Percentiles rank a stretch among this genome's conserved stretches.
Evolutionary conservation across 1,140 invertebrate genomes (phyloP).

Genomic region (Trichogramma pretiosum): DNA sequence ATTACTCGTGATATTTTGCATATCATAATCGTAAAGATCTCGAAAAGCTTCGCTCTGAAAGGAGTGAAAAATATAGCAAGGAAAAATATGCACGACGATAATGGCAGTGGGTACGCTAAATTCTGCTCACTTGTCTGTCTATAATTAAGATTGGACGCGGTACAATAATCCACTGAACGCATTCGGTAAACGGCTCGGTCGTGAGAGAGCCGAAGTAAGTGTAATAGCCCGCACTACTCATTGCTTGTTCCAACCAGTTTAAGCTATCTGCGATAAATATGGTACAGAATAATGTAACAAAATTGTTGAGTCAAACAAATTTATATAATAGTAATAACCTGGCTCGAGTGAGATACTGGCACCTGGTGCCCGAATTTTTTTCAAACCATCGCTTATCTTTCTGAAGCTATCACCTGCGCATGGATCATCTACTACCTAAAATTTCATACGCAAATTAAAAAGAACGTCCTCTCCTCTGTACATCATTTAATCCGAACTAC

Average conservation of each 20-base stretch:
- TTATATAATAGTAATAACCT: no score
- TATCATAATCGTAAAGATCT: neutral
- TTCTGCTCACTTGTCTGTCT: slow-evolving; percentile 55
- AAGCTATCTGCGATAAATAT: slow-evolving; percentile 24
- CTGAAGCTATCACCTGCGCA: no score
- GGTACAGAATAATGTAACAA: no score
- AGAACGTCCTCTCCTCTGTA: no score
- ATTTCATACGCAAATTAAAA: no score
- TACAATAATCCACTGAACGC: slow-evolving; percentile 67
- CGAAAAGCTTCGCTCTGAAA: slow-evolving; percentile 5
- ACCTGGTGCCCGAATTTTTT: slow-evolving; percentile 31
- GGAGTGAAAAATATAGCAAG: no score
- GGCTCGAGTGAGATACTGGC: slow-evolving; percentile 25
- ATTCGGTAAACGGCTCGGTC: slow-evolving; percentile 59
- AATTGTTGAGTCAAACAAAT: neutral
- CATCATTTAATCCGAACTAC: no score
- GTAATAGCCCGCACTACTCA: slow-evolving; percentile 40
- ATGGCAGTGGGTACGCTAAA: no score
- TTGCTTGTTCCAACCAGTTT: slow-evolving; percentile 22
- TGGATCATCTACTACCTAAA: no score
- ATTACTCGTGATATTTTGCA: neutral
- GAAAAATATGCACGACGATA: no score
- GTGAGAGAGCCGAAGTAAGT: slow-evolving; percentile 65
- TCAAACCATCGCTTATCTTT: slow-evolving; percentile 32
- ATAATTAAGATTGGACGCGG: slow-evolving; percentile 62